A percentile compares a stretch with the other conserved stretches of the same genome.
phyloP scores from a whole-genome alignment of 1,140 invertebrate species.

The Eulimnadia texana region DNA sequence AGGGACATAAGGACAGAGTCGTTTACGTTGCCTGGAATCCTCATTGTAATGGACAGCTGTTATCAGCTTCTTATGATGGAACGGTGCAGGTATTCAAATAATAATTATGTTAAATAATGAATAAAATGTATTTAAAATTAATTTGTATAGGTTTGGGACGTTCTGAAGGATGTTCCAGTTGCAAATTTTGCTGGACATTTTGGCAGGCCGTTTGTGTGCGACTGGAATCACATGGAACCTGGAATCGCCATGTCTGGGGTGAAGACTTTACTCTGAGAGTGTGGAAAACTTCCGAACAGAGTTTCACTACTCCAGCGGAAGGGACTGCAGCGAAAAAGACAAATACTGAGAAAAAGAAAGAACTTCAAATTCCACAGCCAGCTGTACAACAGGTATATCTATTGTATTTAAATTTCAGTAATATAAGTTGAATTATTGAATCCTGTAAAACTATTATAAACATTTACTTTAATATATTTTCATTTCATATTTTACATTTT shows the following conservation, averaged over 20 bases:
- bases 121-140: too few relatives aligned
- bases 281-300: slow-evolving; percentile 37
- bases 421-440: too few relatives aligned
- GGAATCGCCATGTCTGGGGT: slow-evolving; percentile 45
- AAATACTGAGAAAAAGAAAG: not conserved
- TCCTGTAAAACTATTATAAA: too few relatives aligned
- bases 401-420: too few relatives aligned
- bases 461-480: too few relatives aligned
- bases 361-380: not conserved
- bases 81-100: slow-evolving; percentile 54
- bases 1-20: slow-evolving; percentile 41
- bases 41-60: slow-evolving; percentile 44
- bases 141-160: slow-evolving; percentile 65
- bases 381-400: not conserved
- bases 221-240: slow-evolving; percentile 47
- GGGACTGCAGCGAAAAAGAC: not conserved
- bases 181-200: slow-evolving; percentile 38
- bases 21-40: slow-evolving; percentile 54
- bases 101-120: too few relatives aligned
- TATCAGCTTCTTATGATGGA: slow-evolving; percentile 50
- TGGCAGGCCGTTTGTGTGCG: slow-evolving; percentile 35
- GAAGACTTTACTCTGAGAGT: slow-evolving; percentile 40
- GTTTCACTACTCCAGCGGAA: not conserved
- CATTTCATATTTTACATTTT: too few relatives aligned
- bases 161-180: slow-evolving; percentile 36